Percentiles rank a stretch among this genome's conserved stretches.
phyloP scores from a whole-genome alignment of 2,113 vertebrate species.

The Alces alces region DNA sequence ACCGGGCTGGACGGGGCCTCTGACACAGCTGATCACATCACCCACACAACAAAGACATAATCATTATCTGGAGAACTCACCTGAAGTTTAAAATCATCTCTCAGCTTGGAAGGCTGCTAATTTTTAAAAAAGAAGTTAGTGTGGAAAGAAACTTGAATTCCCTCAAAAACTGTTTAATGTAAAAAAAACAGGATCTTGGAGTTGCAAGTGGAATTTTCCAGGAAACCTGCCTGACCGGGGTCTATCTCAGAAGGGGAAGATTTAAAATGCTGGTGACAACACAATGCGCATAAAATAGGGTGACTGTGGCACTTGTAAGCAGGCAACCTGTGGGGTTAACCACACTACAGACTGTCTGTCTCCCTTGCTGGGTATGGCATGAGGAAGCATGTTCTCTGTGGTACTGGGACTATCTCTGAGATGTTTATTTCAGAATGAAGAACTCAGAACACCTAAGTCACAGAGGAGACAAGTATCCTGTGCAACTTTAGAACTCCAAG shows the following conservation, averaged over 20 bases:
- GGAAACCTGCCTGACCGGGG: background rate
- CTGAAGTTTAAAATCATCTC: conserved; percentile 63
- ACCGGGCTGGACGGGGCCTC: background rate
- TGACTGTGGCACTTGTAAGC: background rate
- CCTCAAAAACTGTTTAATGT: background rate
- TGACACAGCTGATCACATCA: background rate
- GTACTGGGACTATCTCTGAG: background rate
- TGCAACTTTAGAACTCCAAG: background rate
- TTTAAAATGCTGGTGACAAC: conserved; percentile 9
- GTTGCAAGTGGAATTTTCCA: conserved; percentile 23
- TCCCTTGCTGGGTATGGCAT: background rate
- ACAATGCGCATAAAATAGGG: background rate
- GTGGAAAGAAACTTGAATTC: background rate
- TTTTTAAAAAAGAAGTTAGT: conserved; percentile 45
- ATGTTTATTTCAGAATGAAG: conserved; percentile 43
- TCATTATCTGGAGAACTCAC: conserved; percentile 16
- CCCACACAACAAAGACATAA: background rate
- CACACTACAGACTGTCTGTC: background rate
- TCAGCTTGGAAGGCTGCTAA: conserved; percentile 25
- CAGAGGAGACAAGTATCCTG: background rate
- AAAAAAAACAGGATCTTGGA: background rate
- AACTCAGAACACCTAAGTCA: conserved; percentile 52
- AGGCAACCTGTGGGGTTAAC: background rate
- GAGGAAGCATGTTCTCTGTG: background rate
- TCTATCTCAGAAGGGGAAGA: background rate